Evolutionary conservation across 2,888 invertebrate genomes (phyloP).

Genomic region (Dasypogon diadema): DNA sequence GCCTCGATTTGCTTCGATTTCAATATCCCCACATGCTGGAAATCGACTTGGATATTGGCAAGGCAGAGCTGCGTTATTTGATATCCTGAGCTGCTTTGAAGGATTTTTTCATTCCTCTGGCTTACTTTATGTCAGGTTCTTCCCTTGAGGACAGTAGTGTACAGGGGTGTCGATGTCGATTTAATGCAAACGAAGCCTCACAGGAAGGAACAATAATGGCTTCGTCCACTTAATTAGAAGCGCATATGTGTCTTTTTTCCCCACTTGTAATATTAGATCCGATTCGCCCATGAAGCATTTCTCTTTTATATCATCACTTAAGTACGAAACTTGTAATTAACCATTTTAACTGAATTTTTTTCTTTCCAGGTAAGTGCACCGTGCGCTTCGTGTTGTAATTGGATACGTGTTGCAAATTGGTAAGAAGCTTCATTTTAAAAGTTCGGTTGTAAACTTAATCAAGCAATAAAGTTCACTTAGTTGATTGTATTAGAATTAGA

Average conservation of each 20-base stretch:
- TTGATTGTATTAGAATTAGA: conserved; percentile 22
- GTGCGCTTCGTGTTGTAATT: background rate
- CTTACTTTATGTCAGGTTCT: conserved; percentile 18
- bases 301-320: too few species aligned
- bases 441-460: conserved; percentile 16
- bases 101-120: conserved; percentile 36
- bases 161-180: conserved; percentile 31
- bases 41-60: conserved; percentile 41
- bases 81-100: conserved; percentile 17
- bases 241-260: conserved; percentile 22
- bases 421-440: conserved; percentile 17
- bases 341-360: background rate
- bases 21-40: conserved; percentile 39
- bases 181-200: conserved; percentile 27
- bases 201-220: conserved; percentile 35
- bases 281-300: background rate
- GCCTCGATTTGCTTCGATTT: conserved; percentile 22
- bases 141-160: background rate
- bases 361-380: background rate
- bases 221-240: conserved; percentile 37
- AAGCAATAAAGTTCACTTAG: conserved; percentile 37
- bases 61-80: conserved; percentile 19
- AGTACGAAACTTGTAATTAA: too few species aligned
- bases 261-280: background rate
- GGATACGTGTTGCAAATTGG: conserved; percentile 14